phyloP scores from a whole-genome alignment of 2,113 vertebrate species.

The Steatornis caripensis region DNA sequence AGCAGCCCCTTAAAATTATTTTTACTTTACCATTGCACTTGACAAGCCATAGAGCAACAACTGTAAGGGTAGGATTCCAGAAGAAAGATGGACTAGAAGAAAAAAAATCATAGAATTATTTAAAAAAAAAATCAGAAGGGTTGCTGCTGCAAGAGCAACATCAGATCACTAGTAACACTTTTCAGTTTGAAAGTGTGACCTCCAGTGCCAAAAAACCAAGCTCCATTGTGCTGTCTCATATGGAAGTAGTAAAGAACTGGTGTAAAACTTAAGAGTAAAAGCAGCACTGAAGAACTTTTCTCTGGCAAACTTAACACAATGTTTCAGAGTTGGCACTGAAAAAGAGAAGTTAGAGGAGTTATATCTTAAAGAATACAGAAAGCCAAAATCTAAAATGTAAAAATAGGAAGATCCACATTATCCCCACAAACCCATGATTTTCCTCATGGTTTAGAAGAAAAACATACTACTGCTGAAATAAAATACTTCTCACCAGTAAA shows the following conservation, averaged over 20 bases:
- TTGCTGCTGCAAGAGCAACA: background rate
- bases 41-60: background rate
- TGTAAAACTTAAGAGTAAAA: background rate
- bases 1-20: background rate
- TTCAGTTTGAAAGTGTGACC: background rate
- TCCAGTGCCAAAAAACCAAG: background rate
- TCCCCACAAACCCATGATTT: background rate
- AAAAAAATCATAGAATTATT: background rate
- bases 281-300: background rate
- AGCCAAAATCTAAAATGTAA: background rate
- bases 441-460: background rate
- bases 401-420: background rate
- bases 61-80: background rate
- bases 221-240: background rate
- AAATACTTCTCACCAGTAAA: background rate
- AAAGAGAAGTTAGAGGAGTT: background rate
- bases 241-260: background rate
- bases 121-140: background rate
- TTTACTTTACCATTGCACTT: background rate
- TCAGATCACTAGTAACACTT: background rate
- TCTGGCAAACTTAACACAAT: background rate
- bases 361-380: background rate
- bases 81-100: background rate
- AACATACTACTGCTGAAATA: background rate
- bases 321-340: background rate